Percentiles rank a stretch among this genome's conserved stretches.
Evolutionary conservation across 2,113 vertebrate genomes (phyloP).

Genomic region (Gallinago paraguaiae): DNA sequence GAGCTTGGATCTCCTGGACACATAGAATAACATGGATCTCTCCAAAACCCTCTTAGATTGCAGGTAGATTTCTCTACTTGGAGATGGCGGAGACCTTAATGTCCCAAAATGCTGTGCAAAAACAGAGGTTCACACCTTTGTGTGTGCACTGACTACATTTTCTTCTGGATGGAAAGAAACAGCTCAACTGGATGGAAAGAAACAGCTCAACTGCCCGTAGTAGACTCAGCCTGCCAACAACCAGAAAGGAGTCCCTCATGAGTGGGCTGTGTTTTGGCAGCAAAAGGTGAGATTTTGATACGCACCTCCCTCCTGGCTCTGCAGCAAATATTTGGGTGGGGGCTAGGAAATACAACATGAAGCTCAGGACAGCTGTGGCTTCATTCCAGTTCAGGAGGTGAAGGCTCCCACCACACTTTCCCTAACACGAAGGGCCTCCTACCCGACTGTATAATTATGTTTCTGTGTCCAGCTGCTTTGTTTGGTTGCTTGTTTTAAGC

Average conservation of each 20-base stretch:
- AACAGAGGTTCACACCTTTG: background rate
- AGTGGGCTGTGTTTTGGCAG: background rate
- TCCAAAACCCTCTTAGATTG: background rate
- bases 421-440: background rate
- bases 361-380: background rate
- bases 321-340: background rate
- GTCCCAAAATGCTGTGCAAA: background rate
- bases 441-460: background rate
- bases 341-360: background rate
- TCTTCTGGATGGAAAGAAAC: background rate
- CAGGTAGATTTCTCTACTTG: background rate
- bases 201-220: background rate
- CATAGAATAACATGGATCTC: background rate
- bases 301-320: background rate
- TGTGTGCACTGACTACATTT: background rate
- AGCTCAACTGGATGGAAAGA: background rate
- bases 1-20: background rate
- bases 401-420: background rate
- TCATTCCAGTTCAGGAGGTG: background rate
- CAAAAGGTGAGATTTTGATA: background rate
- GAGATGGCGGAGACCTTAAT: background rate
- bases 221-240: background rate
- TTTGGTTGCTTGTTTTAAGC: background rate
- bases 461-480: background rate
- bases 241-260: background rate